These are phyloP conservation scores for Heliconius sara DNA, from an alignment of 2,888 invertebrate species.

Conservation along the genomic window DNA sequence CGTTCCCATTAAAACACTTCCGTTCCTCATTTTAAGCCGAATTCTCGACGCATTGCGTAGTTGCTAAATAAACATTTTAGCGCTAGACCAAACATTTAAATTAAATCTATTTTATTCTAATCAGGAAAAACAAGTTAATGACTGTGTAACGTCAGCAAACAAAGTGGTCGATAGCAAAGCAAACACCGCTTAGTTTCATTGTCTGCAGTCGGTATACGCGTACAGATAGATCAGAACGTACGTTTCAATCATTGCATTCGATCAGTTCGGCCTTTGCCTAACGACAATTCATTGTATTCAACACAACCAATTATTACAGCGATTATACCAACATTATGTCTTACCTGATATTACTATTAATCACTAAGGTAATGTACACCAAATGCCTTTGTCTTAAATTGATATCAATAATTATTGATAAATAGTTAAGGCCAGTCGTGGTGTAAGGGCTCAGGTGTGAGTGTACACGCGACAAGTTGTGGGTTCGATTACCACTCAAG, in stretches of 20 bases:
- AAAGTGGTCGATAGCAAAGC: slow-evolving; percentile 32
- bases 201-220: slow-evolving; percentile 20
- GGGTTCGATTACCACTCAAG: no score
- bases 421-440: no score
- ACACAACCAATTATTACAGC: slow-evolving; percentile 24
- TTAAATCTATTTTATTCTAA: slow-evolving; percentile 12
- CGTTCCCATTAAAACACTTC: no score
- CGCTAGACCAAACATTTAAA: slow-evolving; percentile 11
- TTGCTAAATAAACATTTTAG: not conserved
- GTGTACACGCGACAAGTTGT: no score
- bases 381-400: not conserved
- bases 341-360: slow-evolving; percentile 2
- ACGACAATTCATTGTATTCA: slow-evolving; percentile 20
- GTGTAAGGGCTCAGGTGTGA: no score
- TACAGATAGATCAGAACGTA: slow-evolving; percentile 19
- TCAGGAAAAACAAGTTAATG: slow-evolving; percentile 24
- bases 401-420: no score
- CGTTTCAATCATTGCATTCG: slow-evolving; percentile 33
- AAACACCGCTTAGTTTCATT: slow-evolving; percentile 29
- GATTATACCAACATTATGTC: slow-evolving; percentile 10
- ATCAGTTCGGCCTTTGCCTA: slow-evolving; percentile 23
- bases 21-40: no score
- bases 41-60: no score
- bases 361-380: slow-evolving; percentile 5
- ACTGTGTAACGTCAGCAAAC: slow-evolving; percentile 22